Base-by-base conservation (phyloP, 2,888 invertebrate genomes). In the Phalera bucephala region DNA sequence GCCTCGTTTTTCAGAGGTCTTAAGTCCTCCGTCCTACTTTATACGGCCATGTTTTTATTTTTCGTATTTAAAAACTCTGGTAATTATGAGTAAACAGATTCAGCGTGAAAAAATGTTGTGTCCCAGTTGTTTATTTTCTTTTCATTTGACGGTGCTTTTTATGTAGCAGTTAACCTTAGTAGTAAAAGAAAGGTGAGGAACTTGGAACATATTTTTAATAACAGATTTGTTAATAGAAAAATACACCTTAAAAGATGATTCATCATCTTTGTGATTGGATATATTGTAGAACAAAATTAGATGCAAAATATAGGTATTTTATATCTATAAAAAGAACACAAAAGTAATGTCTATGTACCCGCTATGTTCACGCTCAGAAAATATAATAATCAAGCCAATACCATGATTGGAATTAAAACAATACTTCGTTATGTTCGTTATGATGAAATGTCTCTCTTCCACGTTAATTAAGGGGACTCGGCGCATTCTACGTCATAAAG, bases 1-100 rank as follows among this genome's bases (percentile, higher is more conserved):
- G 52, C 54, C 73, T 77, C 84, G 72, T 86, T 85, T 82, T 81
- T 86, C 78, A 83, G 72, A 77, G 79, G 82, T 77, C 84, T 83
- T 86, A 83, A 81, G 80, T 75, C 77, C 72, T 54, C 54, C 65
- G 59, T 67, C 64, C 71, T 65, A 77, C 79, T 80, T 77, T 79
- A 75, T 75, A 72, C 70, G 66, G 42, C 57, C 69, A 66, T 76
- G 78, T 81, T 80, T 80, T 79, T 75, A 72, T 75, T 78, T 80
- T 72, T 72, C 58, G 64, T 70, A 69, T 81, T 81, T 75, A 74
- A 76, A 78, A 80, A 79, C 70, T 74, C 66, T 50, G 68, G 73
- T 82, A 85, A 86, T 87, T 82, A 82, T 82, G 73, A 85, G 62
- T 73, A 70, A 77, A 77, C 72, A 75, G 70, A 74, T 73, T 72